Conservation (phyloP, 2,888 invertebrate species). For the Agrotis puta region DNA sequence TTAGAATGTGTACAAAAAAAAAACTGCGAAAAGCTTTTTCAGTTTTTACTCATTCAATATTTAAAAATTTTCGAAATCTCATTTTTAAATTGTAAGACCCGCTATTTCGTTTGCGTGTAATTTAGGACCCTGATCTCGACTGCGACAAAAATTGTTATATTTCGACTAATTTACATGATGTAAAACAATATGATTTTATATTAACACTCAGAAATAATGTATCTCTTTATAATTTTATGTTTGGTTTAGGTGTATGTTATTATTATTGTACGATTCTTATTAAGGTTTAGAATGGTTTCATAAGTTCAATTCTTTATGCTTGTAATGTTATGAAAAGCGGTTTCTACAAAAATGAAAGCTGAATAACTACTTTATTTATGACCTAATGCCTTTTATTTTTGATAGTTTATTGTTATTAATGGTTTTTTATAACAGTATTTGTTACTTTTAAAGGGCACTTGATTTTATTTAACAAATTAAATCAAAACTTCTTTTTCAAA, state of each 20-base stretch:
- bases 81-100: too few relatives aligned
- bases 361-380: background rate
- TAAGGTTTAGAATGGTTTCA: background rate
- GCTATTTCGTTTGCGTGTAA: too few relatives aligned
- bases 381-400: background rate
- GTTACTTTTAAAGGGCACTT: background rate
- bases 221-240: background rate
- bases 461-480: background rate
- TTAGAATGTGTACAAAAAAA: background rate
- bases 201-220: too few relatives aligned
- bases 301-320: background rate
- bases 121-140: too few relatives aligned
- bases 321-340: background rate
- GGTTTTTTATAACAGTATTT: background rate
- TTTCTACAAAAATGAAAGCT: background rate
- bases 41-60: background rate
- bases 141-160: too few relatives aligned
- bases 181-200: too few relatives aligned
- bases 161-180: too few relatives aligned
- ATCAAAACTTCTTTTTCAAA: background rate
- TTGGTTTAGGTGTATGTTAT: background rate
- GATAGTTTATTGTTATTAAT: accelerated
- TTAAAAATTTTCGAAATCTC: too few relatives aligned
- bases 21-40: background rate
- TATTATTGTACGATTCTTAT: background rate